A percentile compares a stretch with the other conserved stretches of the same genome.
phyloP scores from a whole-genome alignment of 2,113 vertebrate species.

The Phylloscopus whistleri region DNA sequence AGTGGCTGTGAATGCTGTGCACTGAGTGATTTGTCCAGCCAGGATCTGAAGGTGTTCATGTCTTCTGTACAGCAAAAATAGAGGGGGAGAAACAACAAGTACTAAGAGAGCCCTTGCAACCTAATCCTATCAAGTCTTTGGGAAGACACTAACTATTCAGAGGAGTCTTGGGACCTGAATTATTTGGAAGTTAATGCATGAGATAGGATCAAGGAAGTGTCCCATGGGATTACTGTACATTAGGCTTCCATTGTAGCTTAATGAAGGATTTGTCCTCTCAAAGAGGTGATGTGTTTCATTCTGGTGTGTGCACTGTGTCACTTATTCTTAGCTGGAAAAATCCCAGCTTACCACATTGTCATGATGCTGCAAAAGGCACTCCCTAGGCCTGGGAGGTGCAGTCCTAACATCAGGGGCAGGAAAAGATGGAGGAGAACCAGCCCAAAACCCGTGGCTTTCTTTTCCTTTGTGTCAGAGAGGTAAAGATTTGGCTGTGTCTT shows the following conservation, averaged over 20 bases:
- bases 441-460: not conserved
- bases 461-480: not conserved
- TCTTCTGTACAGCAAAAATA: not conserved
- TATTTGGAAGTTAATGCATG: not conserved
- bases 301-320: not conserved
- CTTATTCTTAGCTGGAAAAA: not conserved
- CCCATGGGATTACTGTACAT: not conserved
- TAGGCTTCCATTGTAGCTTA: not conserved
- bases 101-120: not conserved
- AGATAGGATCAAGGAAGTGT: not conserved
- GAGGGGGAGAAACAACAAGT: rapidly evolving
- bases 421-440: not conserved
- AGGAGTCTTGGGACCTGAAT: not conserved
- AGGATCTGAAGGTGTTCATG: rapidly evolving
- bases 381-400: not conserved
- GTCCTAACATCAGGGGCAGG: not conserved
- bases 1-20: not conserved
- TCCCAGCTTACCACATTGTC: not conserved
- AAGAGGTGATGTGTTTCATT: not conserved
- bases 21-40: not conserved
- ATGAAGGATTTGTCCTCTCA: not conserved
- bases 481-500: not conserved
- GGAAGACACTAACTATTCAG: not conserved
- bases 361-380: not conserved
- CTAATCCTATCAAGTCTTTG: not conserved